Evolutionary conservation across 2,888 invertebrate species (phyloP), one percentile per base, ranked within the genome.

Genomic region (Platerodrilus igneus): DNA sequence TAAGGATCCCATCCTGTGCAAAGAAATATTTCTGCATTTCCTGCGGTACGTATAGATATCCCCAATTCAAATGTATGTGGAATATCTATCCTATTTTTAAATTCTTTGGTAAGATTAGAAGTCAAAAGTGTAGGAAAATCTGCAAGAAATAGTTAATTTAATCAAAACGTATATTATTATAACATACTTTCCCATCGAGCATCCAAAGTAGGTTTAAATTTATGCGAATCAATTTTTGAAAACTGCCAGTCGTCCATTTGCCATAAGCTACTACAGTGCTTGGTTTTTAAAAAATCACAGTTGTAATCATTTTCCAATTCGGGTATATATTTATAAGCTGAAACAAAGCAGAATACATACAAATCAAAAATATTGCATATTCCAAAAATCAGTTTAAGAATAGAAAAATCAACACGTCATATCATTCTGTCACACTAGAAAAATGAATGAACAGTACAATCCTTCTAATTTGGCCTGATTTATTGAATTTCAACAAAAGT

Each of bases 111-210:
- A 3, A 37, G 31, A 16, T 57, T 59, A 18, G 58, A 53, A 9
- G 57, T 55, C 17, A 58, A 41, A 26, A 59, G 49, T 8, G 55
- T 57, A 9, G 60, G 57, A 28, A 64, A 55, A 52, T 58, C 66
- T 65, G 37, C 32, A 55, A 52, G 31, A 28, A 38, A 17, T 9
- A 34, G 16, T 4, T 17, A 11, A 13, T 23, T 14, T 15, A 3
- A 10, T 16, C 10, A 16, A 26, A 17, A 6, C 21, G 1, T 4
- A 14, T 19, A 30, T 16, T 17, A 7, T 10, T 22, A n/a, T 19
- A 30, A 37, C 37, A 47, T 52, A 65, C 64, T 61, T 58, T 65
- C 63, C 64, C 64, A 65, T 45, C 66, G 45, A 6, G 48, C 47
- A 31, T 66, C 66, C 8, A 54, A 49, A 26, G 63, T 55, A 32